Base-by-base conservation (phyloP, 2,888 invertebrate species). In the Drosophila quasianomalipes region DNA sequence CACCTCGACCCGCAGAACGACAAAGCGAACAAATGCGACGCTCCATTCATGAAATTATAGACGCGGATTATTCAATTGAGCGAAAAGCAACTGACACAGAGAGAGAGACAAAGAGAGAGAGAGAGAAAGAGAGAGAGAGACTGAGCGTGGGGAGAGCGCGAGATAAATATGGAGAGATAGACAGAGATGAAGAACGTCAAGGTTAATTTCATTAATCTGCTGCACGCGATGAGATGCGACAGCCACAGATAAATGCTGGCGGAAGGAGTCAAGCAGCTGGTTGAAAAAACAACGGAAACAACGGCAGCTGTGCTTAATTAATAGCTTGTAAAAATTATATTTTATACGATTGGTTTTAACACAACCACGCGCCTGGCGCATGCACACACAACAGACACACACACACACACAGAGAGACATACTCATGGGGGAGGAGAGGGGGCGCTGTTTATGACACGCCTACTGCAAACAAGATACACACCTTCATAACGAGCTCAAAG, bases 401-500 rank as follows among this genome's bases (percentile, higher is more conserved):
- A 22, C 10, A 58, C 35, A 63, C 12, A 60, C 4, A 62, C 35
- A 62, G 44, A 33, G 6, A 39, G 30, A 37, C 28, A 39, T 12
- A 54, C 9, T n/a, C 33, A 33, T 26, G 31, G 35, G 51, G 37
- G 41, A 47, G 1, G 16, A 26, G 59, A 35, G 63, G 62, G 59
- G 60, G 66, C 57, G 71, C 37, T 49, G 3, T 37, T 30, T 54
- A 19, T 47, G 66, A 53, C 66, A 80, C 78, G 80, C 78, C 80
- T 70, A 74, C 71, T 72, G 71, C 79, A 85, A 85, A 82, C 71
- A 78, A 74, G 67, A 80, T 87, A 89, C 97, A 96, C 94, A 98
- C 98, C 94, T 97, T 96, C 98, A 99, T 98, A 88, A 98, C 98
- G 93, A 99, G 95, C 94, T 98, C 98, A 94, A 99, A 99, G 61